Conservation (phyloP, 92 coral and sea anemone genomes). For the Porites evermanni region DNA sequence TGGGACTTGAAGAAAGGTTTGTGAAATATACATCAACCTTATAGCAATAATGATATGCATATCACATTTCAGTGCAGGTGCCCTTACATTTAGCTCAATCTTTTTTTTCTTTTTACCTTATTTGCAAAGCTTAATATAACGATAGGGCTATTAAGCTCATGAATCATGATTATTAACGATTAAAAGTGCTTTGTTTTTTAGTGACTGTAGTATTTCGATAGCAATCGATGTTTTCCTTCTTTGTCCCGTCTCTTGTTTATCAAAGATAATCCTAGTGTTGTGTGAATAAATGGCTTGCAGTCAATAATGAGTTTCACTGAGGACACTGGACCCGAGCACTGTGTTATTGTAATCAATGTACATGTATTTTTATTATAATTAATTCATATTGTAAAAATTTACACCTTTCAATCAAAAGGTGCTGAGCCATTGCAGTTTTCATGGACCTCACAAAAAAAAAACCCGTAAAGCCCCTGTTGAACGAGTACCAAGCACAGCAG, state of each 20-base stretch:
- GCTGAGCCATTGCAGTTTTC: slow-evolving; percentile 18
- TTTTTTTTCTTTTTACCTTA: not conserved
- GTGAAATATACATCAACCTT: not conserved
- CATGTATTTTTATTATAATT: not conserved
- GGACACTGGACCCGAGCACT: too few species aligned
- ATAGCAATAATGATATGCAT: not conserved
- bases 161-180: too few species aligned
- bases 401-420: not conserved
- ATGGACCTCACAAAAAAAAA: not conserved
- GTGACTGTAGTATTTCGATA: too few species aligned
- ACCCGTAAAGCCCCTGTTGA: slow-evolving; percentile 2
- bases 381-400: too few species aligned
- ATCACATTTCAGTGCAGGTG: not conserved
- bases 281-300: too few species aligned
- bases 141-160: too few species aligned
- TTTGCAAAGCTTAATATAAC: too few species aligned
- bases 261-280: too few species aligned
- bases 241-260: too few species aligned
- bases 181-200: too few species aligned
- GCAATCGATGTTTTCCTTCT: too few species aligned
- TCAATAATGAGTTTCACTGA: too few species aligned
- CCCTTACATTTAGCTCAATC: not conserved
- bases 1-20: slow-evolving; percentile 14
- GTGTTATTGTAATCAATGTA: not conserved
- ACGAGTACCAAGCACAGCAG: not conserved